Evolutionary conservation across 1,140 invertebrate genomes (phyloP).

Genomic region (Drosophila equinoxialis): DNA sequence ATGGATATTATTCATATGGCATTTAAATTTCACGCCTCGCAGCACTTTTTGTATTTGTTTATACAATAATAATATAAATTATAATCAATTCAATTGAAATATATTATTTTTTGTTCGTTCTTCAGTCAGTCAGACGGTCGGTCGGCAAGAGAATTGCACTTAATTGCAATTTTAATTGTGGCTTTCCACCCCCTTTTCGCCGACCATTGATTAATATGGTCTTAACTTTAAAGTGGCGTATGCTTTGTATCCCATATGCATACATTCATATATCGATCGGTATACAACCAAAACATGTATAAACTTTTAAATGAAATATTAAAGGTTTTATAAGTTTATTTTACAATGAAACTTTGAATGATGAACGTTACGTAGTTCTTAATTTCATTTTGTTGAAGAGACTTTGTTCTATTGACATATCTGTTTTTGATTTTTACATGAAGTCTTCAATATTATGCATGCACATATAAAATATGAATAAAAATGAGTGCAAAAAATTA

Average conservation of each 20-base stretch:
- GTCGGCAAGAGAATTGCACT: constrained; percentile 12
- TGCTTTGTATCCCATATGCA: constrained; percentile 24
- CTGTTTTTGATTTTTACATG: no score
- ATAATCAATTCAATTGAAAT: constrained; percentile 67
- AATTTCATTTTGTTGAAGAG: no score
- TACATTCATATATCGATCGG: background rate
- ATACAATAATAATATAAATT: constrained; percentile 48
- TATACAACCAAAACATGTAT: background rate
- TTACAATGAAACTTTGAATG: no score
- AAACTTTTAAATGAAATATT: no score
- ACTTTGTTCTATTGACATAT: no score
- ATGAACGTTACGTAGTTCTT: no score
- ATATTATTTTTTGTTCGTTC: constrained; percentile 32
- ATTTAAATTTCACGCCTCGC: constrained; percentile 33
- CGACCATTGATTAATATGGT: constrained; percentile 8
- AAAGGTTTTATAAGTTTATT: no score
- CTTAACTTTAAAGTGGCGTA: constrained; percentile 32
- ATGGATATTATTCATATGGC: background rate
- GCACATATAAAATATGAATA: no score
- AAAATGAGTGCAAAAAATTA: no score
- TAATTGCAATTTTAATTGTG: constrained; percentile 69
- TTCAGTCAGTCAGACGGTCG: background rate
- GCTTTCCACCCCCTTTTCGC: constrained; percentile 13
- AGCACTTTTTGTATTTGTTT: constrained; percentile 31
- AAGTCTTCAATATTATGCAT: no score